Conservation (phyloP, 2,113 vertebrate species). For the Perccottus glenii region DNA sequence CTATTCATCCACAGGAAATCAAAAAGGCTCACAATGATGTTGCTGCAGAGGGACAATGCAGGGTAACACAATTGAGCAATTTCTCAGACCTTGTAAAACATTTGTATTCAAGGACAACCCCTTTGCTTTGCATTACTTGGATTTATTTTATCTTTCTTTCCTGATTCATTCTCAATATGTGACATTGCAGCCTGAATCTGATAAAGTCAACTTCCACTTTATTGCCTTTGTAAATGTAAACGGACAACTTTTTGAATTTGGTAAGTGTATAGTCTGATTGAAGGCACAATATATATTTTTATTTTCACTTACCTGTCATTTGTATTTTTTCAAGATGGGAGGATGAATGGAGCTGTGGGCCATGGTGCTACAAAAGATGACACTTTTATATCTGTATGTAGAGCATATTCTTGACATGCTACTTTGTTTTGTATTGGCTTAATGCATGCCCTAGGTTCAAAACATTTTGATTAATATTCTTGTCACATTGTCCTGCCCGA, state of each 20-base stretch:
- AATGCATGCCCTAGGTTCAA: too few species aligned
- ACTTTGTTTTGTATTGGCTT: too few species aligned
- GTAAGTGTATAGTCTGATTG: constrained; percentile 71
- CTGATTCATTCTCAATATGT: neutral
- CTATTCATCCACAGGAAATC: constrained; percentile 80
- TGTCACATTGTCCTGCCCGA: too few species aligned
- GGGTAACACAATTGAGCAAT: constrained; percentile 76
- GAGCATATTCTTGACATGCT: neutral
- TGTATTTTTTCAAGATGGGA: constrained; percentile 84
- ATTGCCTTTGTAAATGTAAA: constrained; percentile 90
- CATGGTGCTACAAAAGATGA: constrained; percentile 86
- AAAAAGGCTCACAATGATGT: constrained; percentile 87
- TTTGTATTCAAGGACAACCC: neutral
- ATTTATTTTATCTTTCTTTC: too few species aligned
- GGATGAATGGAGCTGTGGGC: constrained; percentile 86
- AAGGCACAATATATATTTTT: neutral
- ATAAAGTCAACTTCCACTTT: constrained; percentile 94
- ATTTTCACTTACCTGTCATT: neutral
- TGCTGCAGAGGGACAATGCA: constrained; percentile 90
- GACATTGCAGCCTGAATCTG: constrained; percentile 83
- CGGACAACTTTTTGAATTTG: constrained; percentile 91
- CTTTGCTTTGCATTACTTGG: neutral
- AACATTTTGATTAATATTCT: too few species aligned
- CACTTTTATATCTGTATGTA: constrained; percentile 84
- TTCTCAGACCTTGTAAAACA: neutral